Evolutionary conservation across 1,140 invertebrate species (phyloP).

Genomic region (Caenorhabditis remanei): DNA sequence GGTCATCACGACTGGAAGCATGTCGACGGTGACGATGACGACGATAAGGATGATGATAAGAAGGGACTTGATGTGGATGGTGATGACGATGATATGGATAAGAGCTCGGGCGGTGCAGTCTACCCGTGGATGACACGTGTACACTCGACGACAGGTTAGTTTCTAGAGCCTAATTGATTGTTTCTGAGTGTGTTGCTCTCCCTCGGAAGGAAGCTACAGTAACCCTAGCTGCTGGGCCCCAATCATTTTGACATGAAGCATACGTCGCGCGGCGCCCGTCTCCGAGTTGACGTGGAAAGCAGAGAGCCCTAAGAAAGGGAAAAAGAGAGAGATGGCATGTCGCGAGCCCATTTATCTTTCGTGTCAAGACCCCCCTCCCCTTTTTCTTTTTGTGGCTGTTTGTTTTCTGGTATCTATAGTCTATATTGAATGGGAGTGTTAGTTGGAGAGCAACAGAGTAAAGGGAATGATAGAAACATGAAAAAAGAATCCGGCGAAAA

Average conservation of each 20-base stretch:
- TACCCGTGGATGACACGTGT: conserved; percentile 75
- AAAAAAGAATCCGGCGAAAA: too few species aligned
- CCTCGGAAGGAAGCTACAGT: conserved; percentile 40
- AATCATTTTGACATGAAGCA: conserved; percentile 55
- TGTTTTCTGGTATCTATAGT: too few species aligned
- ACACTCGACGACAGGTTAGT: conserved; percentile 70
- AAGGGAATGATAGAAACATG: too few species aligned
- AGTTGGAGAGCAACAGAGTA: too few species aligned
- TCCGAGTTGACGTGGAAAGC: not conserved
- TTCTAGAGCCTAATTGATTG: not conserved
- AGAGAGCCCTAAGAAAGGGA: not conserved
- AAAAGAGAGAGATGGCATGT: conserved; percentile 40
- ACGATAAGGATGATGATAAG: conserved; percentile 54
- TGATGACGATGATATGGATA: conserved; percentile 66
- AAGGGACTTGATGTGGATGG: conserved; percentile 50
- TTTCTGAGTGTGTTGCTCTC: too few species aligned
- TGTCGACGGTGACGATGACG: conserved; percentile 46
- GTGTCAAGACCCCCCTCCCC: conserved; percentile 23
- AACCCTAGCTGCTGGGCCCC: not conserved
- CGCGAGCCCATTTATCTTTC: conserved; percentile 55
- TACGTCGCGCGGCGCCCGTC: not conserved
- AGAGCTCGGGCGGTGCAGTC: conserved; percentile 59
- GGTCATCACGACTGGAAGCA: conserved; percentile 46
- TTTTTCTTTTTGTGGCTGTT: not conserved
- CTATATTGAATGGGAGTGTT: too few species aligned